Evolutionary conservation across 2,888 invertebrate genomes (phyloP), one percentile per base, ranked within the genome.

Genomic region (Lepidochitona cinerea): DNA sequence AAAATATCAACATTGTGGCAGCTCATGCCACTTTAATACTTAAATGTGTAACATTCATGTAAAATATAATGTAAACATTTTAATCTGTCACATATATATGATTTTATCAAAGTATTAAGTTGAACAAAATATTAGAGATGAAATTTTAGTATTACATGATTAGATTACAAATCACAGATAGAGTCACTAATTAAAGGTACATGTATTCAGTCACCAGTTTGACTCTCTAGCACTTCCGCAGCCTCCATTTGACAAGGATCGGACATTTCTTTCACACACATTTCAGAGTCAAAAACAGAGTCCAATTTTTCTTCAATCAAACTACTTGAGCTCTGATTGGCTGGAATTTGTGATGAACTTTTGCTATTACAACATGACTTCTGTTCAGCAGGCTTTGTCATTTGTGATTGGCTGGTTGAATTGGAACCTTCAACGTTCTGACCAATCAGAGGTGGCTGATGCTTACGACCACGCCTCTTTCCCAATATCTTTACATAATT

Each of bases 401-500:
- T 4, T 23, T 1, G 1, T 49, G 49, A 49, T 23, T 49, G 49
- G 49, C 23, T 2, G 23, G 49, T 49, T 2, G 49, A 23, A 49
- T n/a, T 23, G 23, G 49, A 23, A 4, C 4, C 59, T 29, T 3
- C 59, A 4, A 2, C 23, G 23, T 29, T 12, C 5, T 4, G 26
- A 23, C 3, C 26, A 29, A 26, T 26, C 26, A 59, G 29, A 49
- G 49, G 49, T 23, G 23, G 18, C 59, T 59, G 59, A 32, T 59
- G 9, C 26, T 71, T 80, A 12, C 68, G 76, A 12, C 86, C 87
- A 49, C 80, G 76, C 59, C 86, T 77, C 75, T 89, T 90, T 2
- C 92, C 91, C 12, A 92, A 80, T 26, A 93, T 89, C 81, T 91
- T 91, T 23, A 93, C 89, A 85, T 93, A 93, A 83, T 93, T 93